Evolutionary conservation across 2,797 vertebrate species (phyloP), one percentile per base, ranked within the genome.

Genomic region (Ptychadena robeensis): DNA sequence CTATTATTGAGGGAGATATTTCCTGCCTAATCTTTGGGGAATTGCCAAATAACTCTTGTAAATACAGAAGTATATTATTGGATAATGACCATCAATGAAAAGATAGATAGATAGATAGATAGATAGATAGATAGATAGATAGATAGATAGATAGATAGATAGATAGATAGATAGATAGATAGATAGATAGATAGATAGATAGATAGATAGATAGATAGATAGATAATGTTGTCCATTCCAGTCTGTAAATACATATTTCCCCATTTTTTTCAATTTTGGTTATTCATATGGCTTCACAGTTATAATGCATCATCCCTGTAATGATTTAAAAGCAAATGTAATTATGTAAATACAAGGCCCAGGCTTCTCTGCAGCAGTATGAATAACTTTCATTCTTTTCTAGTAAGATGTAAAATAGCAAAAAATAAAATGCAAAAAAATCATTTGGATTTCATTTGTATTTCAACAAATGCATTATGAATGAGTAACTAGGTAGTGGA

Each of bases 381-480:
- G 57, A 53, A 44, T 65, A n/a, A 76, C 28, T 67, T 27, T 37
- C 35, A 71, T 71, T 71, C 30, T 78, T 70, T 82, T 65, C 66
- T 65, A 63, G 67, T 69, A 31, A 38, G 28, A 76, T 82, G 35
- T 63, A 63, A 63, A 76, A 71, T 59, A 68, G 65, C 22, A 53
- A 76, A 76, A 70, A 63, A 28, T 76, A 76, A 40, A 73, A 81
- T 31, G 37, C 10, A 68, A 30, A 81, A 67, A 64, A 73, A 68
- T 31, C 69, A n/a, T 34, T 31, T 48, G 35, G 27, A 84, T 70
- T 65, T 76, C 92, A 90, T 91, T 88, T n/a, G 15, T 90, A 93
- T 93, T 93, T 92, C 91, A 93, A 93, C 93, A 93, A 93, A 94
- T 92, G 93, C 90, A 94, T 93, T 93, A 93, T 93, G 94, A 94